Conservation (phyloP, 2,888 invertebrate species). For the Lamproptera curius region DNA sequence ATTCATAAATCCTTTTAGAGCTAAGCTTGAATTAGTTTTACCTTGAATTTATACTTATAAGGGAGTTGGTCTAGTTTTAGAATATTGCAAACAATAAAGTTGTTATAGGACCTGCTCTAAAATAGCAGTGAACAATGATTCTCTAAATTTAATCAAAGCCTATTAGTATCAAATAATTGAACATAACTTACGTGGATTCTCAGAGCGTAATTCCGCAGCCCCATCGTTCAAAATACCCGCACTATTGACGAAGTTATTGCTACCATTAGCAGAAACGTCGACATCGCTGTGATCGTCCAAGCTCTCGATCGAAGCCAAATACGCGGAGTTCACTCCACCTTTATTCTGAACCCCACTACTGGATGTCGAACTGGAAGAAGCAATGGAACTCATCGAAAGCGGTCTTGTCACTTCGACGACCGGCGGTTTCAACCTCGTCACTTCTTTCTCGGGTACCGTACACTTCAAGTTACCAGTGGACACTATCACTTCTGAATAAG, state of each 20-base stretch:
- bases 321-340: conserved; percentile 84
- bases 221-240: conserved; percentile 55
- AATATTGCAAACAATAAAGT: no score
- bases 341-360: conserved; percentile 81
- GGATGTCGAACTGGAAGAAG: conserved; percentile 83
- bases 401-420: conserved; percentile 80
- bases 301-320: conserved; percentile 92
- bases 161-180: conserved; percentile 1
- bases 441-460: conserved; percentile 57
- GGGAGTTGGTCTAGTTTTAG: no score
- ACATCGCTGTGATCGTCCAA: conserved; percentile 89
- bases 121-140: no score
- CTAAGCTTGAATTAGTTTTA: no score
- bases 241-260: conserved; percentile 63
- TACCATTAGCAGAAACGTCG: conserved; percentile 76
- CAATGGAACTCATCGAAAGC: conserved; percentile 87
- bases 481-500: conserved; percentile 59
- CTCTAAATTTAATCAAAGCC: no score
- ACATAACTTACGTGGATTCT: conserved; percentile 53
- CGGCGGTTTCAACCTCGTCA: conserved; percentile 72
- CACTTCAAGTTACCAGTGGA: conserved; percentile 69
- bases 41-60: no score
- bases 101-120: no score
- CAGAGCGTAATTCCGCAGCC: conserved; percentile 52
- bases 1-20: no score